Evolutionary conservation across 2,797 vertebrate genomes (phyloP).

Genomic region (Epinephelus awoara): DNA sequence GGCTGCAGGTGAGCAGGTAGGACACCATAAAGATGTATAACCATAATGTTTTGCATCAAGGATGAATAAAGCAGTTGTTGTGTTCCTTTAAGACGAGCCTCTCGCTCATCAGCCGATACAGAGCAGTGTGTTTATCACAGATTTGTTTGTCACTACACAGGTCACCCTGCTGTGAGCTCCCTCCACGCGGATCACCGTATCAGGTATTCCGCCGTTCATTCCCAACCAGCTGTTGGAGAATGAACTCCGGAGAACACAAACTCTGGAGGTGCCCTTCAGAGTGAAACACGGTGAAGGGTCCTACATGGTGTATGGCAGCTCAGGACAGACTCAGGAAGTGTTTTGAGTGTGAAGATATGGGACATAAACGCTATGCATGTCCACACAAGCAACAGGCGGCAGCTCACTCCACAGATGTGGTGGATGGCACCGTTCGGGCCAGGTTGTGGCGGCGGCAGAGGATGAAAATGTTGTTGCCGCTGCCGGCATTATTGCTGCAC

Average conservation of each 20-base stretch:
- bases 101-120: not conserved
- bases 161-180: not conserved
- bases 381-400: too few relatives aligned
- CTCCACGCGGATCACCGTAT: not conserved
- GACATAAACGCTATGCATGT: too few relatives aligned
- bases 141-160: not conserved
- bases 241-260: not conserved
- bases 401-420: not conserved
- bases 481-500: too few relatives aligned
- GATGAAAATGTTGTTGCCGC: too few relatives aligned
- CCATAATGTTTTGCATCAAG: not conserved
- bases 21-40: not conserved
- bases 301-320: slow-evolving; percentile 1
- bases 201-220: not conserved
- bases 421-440: too few relatives aligned
- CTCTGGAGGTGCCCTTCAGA: slow-evolving; percentile 2
- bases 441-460: too few relatives aligned
- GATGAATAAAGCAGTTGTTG: not conserved
- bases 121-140: not conserved
- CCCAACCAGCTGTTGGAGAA: not conserved
- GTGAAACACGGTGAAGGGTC: not conserved
- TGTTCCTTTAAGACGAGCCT: not conserved
- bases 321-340: not conserved
- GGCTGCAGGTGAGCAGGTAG: not conserved
- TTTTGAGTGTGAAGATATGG: not conserved